Evolutionary conservation across 2,113 vertebrate genomes (phyloP).

Genomic region (Silurus asotus): DNA sequence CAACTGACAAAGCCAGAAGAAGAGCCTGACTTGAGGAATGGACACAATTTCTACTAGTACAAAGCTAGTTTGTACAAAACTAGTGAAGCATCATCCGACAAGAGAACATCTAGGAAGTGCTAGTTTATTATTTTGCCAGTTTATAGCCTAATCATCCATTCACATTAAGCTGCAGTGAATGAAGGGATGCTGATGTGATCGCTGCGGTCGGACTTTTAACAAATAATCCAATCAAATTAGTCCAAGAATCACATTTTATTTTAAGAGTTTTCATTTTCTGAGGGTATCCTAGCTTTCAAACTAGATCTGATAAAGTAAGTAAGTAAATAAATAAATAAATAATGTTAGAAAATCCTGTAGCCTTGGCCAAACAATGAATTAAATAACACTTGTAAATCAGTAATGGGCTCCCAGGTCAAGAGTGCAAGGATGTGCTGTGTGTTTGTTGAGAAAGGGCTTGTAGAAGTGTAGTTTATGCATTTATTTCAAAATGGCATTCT

Average conservation of each 20-base stretch:
- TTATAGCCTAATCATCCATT: not conserved
- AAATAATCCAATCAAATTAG: not conserved
- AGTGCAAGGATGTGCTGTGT: conserved; percentile 42
- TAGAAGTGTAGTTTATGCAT: not conserved
- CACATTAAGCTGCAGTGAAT: not conserved
- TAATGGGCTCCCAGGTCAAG: conserved; percentile 35
- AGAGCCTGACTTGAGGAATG: too few species aligned
- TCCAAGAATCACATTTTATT: not conserved
- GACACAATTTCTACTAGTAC: too few species aligned
- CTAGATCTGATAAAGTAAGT: not conserved
- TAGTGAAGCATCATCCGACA: too few species aligned
- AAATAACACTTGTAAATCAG: conserved; percentile 43
- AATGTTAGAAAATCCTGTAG: not conserved
- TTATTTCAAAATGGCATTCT: not conserved
- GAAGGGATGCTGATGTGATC: not conserved
- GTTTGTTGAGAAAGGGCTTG: conserved; percentile 26
- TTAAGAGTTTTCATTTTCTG: conserved; percentile 5
- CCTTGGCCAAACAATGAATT: conserved; percentile 39
- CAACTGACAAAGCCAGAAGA: not conserved
- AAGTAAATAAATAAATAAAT: too few species aligned
- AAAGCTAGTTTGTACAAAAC: too few species aligned
- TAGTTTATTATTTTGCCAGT: not conserved
- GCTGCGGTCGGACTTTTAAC: not conserved
- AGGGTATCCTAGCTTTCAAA: not conserved
- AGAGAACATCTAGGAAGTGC: too few species aligned